Conservation (phyloP, 1,140 invertebrate species). For the Euwallacea similis region DNA sequence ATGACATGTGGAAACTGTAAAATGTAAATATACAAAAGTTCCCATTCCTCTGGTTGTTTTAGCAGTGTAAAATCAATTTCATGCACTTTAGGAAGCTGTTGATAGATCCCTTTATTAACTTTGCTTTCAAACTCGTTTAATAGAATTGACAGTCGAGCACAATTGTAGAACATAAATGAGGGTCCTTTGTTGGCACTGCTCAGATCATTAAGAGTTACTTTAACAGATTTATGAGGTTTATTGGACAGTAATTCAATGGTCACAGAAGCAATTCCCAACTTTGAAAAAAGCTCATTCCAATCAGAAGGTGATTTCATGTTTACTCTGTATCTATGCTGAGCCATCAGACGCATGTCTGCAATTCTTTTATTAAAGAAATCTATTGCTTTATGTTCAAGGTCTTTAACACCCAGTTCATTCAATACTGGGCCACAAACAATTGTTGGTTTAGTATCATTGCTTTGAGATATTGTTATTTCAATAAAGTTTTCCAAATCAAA, state of each 20-base stretch:
- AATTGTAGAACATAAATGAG: conserved; percentile 74
- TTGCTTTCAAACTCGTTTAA: conserved; percentile 62
- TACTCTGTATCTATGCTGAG: conserved; percentile 64
- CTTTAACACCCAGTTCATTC: conserved; percentile 44
- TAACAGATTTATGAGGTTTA: conserved; percentile 55
- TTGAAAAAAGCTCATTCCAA: conserved; percentile 48
- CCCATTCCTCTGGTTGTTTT: conserved; percentile 72
- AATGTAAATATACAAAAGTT: conserved; percentile 66
- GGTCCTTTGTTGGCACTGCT: conserved; percentile 54
- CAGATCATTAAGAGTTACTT: conserved; percentile 47
- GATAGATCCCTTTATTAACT: conserved; percentile 58
- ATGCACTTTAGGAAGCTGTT: conserved; percentile 58
- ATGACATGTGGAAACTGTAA: conserved; percentile 63
- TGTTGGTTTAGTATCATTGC: background rate
- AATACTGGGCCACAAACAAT: conserved; percentile 47
- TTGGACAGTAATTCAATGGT: conserved; percentile 67
- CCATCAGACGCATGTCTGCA: conserved; percentile 62
- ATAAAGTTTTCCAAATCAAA: background rate
- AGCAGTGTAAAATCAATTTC: conserved; percentile 63
- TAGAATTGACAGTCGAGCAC: conserved; percentile 65
- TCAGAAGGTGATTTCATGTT: conserved; percentile 46
- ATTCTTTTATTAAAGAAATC: conserved; percentile 56
- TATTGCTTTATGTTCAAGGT: conserved; percentile 22
- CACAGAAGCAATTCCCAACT: conserved; percentile 63
- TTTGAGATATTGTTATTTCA: background rate